A percentile compares a stretch with the other conserved stretches of the same genome.
phyloP scores from a whole-genome alignment of 2,888 invertebrate genomes.

The Drosophila atripex region DNA sequence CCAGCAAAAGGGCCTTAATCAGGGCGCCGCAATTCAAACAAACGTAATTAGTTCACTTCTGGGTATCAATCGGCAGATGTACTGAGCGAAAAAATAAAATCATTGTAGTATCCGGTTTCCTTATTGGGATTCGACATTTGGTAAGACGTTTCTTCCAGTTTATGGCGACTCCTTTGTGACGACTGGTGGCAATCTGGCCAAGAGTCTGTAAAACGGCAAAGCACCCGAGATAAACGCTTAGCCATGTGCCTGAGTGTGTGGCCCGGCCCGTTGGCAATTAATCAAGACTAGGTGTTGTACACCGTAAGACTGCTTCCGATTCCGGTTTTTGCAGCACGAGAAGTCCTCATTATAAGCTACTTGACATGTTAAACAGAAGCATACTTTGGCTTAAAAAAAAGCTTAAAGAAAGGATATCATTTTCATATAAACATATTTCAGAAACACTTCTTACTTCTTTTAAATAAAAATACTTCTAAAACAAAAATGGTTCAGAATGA shows the following conservation, averaged over 20 bases:
- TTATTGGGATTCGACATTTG: neutral
- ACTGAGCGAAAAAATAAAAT: neutral
- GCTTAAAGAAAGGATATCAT: neutral
- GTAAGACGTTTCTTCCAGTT: conserved; percentile 1
- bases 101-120: neutral
- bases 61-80: neutral
- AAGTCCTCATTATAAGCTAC: conserved; percentile 5
- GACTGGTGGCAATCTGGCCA: conserved; percentile 18
- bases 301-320: conserved; percentile 39
- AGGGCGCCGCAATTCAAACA: conserved; percentile 39
- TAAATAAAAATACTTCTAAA: no score
- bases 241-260: conserved; percentile 42
- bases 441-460: no score
- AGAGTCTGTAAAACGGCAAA: conserved; percentile 37
- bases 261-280: conserved; percentile 34
- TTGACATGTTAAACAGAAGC: neutral
- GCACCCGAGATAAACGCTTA: conserved; percentile 35
- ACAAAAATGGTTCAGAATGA: neutral
- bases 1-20: conserved; percentile 33
- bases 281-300: conserved; percentile 32
- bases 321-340: conserved; percentile 24
- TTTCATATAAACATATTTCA: no score
- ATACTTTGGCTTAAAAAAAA: neutral
- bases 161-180: conserved; percentile 10
- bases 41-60: conserved; percentile 57